Evolutionary conservation across 2,797 vertebrate genomes (phyloP).

Genomic region (Labroides dimidiatus): DNA sequence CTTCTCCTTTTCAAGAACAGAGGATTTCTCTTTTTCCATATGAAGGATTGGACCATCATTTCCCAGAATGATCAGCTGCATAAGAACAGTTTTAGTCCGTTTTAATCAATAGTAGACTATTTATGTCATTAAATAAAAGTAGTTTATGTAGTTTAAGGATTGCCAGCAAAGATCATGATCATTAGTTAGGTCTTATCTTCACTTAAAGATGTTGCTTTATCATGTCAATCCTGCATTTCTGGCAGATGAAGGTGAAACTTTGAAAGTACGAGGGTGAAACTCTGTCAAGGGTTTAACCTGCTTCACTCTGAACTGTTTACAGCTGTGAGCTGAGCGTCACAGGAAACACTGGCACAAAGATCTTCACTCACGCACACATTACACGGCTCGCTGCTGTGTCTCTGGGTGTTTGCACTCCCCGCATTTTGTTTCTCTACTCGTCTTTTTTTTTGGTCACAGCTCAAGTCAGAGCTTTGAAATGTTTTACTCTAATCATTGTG

Average conservation of each 20-base stretch:
- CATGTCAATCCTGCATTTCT: constrained; percentile 78
- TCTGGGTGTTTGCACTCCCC: constrained; percentile 35
- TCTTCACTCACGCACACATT: constrained; percentile 1
- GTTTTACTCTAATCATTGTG: constrained; percentile 46
- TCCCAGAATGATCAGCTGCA: constrained; percentile 76
- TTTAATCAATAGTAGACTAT: constrained; percentile 68
- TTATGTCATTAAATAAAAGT: constrained; percentile 81
- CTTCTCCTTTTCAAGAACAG: constrained; percentile 45
- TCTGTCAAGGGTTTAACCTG: constrained; percentile 29
- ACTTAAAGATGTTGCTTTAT: constrained; percentile 74
- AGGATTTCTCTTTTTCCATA: constrained; percentile 38
- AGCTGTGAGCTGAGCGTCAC: constrained; percentile 76
- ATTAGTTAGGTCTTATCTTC: constrained; percentile 76
- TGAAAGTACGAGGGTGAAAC: constrained; percentile 29
- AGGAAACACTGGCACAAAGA: constrained; percentile 57
- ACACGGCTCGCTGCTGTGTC: constrained; percentile 39
- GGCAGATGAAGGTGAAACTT: constrained; percentile 58
- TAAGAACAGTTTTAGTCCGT: constrained; percentile 57
- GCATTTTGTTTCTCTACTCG: constrained; percentile 10
- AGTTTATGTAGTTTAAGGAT: constrained; percentile 67
- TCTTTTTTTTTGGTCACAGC: constrained; percentile 32
- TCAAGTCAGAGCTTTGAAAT: constrained; percentile 46
- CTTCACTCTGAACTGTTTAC: constrained; percentile 81
- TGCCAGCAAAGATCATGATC: constrained; percentile 72
- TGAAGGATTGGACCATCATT: constrained; percentile 57